A percentile compares a stretch with the other conserved stretches of the same genome.
Evolutionary conservation across 1,140 invertebrate genomes (phyloP).

Genomic region (Neodiprion virginianus): DNA sequence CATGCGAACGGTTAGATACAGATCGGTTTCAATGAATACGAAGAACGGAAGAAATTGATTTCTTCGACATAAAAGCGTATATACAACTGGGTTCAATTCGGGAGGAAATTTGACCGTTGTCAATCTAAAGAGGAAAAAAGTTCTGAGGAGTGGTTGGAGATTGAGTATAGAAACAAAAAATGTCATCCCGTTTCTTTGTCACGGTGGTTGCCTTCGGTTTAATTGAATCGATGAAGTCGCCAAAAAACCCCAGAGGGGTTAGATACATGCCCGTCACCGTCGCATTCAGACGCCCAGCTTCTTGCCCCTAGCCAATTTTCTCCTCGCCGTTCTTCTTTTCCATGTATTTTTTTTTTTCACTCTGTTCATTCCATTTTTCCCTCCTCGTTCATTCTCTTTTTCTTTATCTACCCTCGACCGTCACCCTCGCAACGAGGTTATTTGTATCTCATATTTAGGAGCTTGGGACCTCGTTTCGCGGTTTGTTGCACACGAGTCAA

Average conservation of each 20-base stretch:
- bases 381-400: background rate
- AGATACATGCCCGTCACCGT: background rate
- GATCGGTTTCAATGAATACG: too few species aligned
- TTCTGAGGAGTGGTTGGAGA: background rate
- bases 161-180: background rate
- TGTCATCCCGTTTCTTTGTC: background rate
- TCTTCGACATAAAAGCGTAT: too few species aligned
- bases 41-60: too few species aligned
- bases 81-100: background rate
- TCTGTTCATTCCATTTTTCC: background rate
- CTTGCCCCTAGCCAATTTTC: conserved; percentile 7
- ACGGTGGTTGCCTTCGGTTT: background rate
- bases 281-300: conserved; percentile 3
- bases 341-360: background rate
- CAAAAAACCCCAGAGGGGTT: background rate
- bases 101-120: background rate
- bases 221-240: background rate
- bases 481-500: conserved; percentile 5
- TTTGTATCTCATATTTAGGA: conserved; percentile 7
- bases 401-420: background rate
- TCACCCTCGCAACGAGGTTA: conserved; percentile 1
- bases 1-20: too few species aligned
- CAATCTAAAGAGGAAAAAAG: background rate
- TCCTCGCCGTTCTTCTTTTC: background rate
- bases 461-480: conserved; percentile 1